Evolutionary conservation across 2,888 invertebrate genomes (phyloP), one percentile per base, ranked within the genome.

Genomic region (Busseola fusca): DNA sequence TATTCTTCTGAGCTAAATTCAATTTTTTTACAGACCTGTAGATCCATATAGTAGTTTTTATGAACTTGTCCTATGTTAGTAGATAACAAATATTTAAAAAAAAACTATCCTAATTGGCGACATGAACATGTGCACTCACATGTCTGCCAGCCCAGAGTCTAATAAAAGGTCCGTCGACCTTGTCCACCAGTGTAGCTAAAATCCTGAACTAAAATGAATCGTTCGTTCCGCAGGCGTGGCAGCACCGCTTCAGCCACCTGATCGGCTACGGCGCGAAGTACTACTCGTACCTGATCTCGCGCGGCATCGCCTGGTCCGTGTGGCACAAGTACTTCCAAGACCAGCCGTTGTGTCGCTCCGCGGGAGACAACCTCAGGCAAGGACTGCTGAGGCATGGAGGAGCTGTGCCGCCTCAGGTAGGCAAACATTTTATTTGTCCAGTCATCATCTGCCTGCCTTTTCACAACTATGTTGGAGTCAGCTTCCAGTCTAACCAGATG

Each of bases 231-330:
- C 87, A 98, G 97, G 98, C 99, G 1, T 99, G 99, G 99, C 99
- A 99, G 89, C 96, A 98, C 86, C 96, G 99, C 73, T 99, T 99
- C 95, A 98, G 98, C 77, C 99, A 99, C 93, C 96, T 99, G 69
- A 98, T 99, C 7, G 99, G 99, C 1, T 99, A 99, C 93, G 99
- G 99, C 54, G 99, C 99, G 0, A 99, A 99, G 93, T 99, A 99
- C 94, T 99, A 99, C 93, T 98, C 99, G 0, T 99, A 99, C 94
- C 96, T 99, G 79, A 98, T 99, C 88, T 99, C 99, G 0, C 97
- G 98, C 87, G 98, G 99, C 14, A 97, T 99, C 64, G 99, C 99
- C 0, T 98, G 98, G 71, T 97, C 97, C 96, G 98, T 99, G 79
- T 99, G 99, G 99, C 97, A 98, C 89, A 96, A 97, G 30, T 97